Evolutionary conservation across 2,888 invertebrate species (phyloP).

Genomic region (Eristalinus aeneus): DNA sequence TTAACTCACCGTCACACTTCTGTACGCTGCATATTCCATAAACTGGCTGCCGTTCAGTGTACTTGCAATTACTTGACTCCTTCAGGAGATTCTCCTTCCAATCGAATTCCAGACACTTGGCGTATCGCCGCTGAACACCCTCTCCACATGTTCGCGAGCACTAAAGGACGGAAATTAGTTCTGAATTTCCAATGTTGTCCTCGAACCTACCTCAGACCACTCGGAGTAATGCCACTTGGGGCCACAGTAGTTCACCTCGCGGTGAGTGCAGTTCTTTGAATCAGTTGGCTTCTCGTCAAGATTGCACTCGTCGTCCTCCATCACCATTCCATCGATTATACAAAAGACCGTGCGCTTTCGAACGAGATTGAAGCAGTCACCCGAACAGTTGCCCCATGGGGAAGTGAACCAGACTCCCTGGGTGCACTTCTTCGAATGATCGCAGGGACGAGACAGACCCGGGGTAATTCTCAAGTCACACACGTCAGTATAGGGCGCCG

Average conservation of each 20-base stretch:
- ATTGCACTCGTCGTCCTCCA: constrained; percentile 80
- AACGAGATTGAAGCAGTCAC: constrained; percentile 77
- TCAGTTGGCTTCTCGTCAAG: constrained; percentile 85
- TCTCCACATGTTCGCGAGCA: constrained; percentile 83
- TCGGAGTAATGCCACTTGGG: constrained; percentile 83
- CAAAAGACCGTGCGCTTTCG: constrained; percentile 75
- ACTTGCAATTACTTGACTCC: constrained; percentile 80
- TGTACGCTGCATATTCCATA: constrained; percentile 82
- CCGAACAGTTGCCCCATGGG: constrained; percentile 83
- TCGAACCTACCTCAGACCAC: constrained; percentile 82
- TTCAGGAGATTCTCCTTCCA: constrained; percentile 77
- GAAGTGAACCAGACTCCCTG: constrained; percentile 91
- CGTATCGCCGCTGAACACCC: constrained; percentile 82
- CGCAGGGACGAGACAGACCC: constrained; percentile 84
- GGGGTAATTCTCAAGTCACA: constrained; percentile 83
- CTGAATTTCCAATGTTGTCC: background rate
- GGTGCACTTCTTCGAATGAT: constrained; percentile 84
- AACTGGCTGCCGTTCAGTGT: constrained; percentile 80
- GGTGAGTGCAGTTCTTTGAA: constrained; percentile 83
- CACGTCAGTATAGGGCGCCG: constrained; percentile 83
- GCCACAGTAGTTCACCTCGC: constrained; percentile 75
- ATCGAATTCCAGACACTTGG: constrained; percentile 81
- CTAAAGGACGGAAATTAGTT: constrained; percentile 75
- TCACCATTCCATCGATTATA: constrained; percentile 73
- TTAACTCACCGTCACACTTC: constrained; percentile 79